Evolutionary conservation across 2,113 vertebrate genomes (phyloP).

Genomic region (Dipodomys stephensi): DNA sequence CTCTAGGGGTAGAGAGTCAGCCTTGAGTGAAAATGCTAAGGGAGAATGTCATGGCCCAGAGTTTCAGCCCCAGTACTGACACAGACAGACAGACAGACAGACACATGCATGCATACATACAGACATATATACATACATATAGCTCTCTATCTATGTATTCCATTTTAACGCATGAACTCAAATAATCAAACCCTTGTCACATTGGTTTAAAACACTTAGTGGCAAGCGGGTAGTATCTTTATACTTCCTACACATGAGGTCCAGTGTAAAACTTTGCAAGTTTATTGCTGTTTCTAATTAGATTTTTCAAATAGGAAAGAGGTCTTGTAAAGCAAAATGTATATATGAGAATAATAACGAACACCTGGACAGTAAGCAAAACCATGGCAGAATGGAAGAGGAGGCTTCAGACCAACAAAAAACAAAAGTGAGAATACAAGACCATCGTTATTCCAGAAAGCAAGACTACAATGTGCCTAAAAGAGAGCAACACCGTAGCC

Average conservation of each 20-base stretch:
- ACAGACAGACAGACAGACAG: no score
- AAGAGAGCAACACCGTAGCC: not conserved
- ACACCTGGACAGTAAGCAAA: not conserved
- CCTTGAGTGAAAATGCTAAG: no score
- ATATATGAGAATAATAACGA: not conserved
- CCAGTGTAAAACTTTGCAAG: not conserved
- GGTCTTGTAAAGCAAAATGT: not conserved
- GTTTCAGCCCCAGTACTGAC: no score
- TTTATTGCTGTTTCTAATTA: not conserved
- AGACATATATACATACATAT: no score
- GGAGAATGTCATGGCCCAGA: no score
- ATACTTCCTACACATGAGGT: not conserved
- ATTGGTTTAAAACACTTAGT: not conserved
- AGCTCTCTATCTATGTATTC: no score
- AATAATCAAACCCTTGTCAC: not conserved
- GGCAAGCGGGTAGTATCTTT: not conserved
- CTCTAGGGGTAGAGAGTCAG: no score
- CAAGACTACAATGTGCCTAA: not conserved
- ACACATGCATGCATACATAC: no score
- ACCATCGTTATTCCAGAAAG: not conserved
- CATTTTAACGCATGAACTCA: not conserved
- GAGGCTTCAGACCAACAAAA: not conserved
- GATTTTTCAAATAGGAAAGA: not conserved
- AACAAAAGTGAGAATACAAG: not conserved
- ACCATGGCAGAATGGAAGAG: constrained; percentile 5